phyloP scores from a whole-genome alignment of 2,797 vertebrate species.

The Malurus splendens region DNA sequence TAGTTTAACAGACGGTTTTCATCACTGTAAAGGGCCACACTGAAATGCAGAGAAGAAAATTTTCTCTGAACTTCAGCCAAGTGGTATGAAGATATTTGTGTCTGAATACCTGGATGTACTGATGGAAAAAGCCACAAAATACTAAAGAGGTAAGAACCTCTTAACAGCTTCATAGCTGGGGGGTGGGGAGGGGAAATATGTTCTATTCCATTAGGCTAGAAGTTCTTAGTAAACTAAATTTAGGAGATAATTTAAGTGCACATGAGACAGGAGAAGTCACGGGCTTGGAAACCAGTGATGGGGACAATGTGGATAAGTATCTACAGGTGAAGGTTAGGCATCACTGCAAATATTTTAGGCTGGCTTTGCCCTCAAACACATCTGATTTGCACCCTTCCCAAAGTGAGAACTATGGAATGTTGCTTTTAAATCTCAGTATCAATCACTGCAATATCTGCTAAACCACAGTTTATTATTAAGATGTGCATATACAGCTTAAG shows the following conservation, averaged over 20 bases:
- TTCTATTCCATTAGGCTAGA: background rate
- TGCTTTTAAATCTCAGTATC: background rate
- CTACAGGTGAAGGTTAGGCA: background rate
- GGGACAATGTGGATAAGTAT: background rate
- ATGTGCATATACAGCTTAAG: background rate
- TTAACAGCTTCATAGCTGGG: background rate
- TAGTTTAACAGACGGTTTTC: background rate
- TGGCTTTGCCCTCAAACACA: background rate
- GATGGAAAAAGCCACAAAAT: background rate
- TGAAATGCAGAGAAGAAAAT: background rate
- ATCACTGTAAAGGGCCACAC: background rate
- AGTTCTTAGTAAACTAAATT: background rate
- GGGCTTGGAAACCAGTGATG: background rate
- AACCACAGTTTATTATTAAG: background rate
- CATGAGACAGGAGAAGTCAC: background rate
- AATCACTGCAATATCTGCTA: background rate
- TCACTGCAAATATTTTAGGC: background rate
- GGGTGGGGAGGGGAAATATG: too few species aligned
- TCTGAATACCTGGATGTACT: background rate
- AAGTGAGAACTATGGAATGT: background rate
- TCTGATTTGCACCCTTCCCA: background rate
- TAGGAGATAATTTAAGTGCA: background rate
- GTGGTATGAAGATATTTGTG: background rate
- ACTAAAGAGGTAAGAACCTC: background rate
- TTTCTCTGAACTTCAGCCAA: background rate